Evolutionary conservation across 2,888 invertebrate genomes (phyloP), one percentile per base, ranked within the genome.

Genomic region (Drosophila kambysellisi): DNA sequence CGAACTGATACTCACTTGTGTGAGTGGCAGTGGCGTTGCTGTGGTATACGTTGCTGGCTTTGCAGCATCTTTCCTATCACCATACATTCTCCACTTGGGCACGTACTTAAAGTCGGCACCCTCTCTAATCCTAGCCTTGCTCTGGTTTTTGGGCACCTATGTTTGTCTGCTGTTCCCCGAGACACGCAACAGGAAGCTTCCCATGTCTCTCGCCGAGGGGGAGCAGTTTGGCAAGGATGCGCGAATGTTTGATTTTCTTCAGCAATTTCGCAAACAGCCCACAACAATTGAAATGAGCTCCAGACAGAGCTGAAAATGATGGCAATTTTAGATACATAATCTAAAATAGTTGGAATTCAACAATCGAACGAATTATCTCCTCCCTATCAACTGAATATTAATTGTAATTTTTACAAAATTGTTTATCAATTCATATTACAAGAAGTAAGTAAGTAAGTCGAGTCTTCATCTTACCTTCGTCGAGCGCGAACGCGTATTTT

Each of bases 1-100:
- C 0, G 95, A 95, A 86, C 89, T 95, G 29, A 94, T 95, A 56
- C 95, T 95, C 11, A 95, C 95, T 2, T 94, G 94, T 59, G 94
- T 95, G 6, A 92, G 95, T 56, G 95, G 95, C 1, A 94, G 95
- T 86, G 95, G 95, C n/a, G 94, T 95, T n/a, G 94, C 94, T 0
- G 93, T 94, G 11, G 94, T 95, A 1, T 95, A 95, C 83, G 94
- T 95, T 2, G 94, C 94, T 17, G 95, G 95, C 4, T 95, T 94
- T 77, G n/a, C n/a, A n/a, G n/a, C n/a, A n/a, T n/a, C n/a, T n/a
- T n/a, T n/a, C n/a, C n/a, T n/a, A n/a, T n/a, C n/a, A n/a, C n/a
- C n/a, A n/a, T n/a, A n/a, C n/a, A n/a, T n/a, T n/a, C n/a, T n/a
- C n/a, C n/a, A n/a, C n/a, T n/a, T n/a, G n/a, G n/a, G n/a, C n/a